Conservation (phyloP, 2,797 vertebrate genomes). For the Anniella stebbinsi region DNA sequence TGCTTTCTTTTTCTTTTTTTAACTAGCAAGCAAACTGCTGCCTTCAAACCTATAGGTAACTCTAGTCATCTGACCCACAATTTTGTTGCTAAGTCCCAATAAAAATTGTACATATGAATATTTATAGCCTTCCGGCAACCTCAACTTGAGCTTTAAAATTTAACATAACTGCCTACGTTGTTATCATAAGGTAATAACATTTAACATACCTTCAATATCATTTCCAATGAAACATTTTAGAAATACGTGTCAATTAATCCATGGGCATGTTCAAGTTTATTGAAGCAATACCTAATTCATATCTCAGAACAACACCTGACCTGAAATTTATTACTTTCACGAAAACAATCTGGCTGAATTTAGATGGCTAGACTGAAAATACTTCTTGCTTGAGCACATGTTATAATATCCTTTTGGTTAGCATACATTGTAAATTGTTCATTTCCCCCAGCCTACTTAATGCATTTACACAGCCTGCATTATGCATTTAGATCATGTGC, state of each 20-base stretch:
- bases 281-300: conserved; percentile 7
- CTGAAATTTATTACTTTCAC: conserved; percentile 15
- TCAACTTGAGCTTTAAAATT: background rate
- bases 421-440: background rate
- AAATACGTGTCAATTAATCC: conserved; percentile 15
- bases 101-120: background rate
- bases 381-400: conserved; percentile 3
- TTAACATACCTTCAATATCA: background rate
- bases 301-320: conserved; percentile 5
- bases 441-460: conserved; percentile 7
- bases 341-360: conserved; percentile 14
- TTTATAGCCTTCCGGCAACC: background rate
- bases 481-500: conserved; percentile 25
- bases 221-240: background rate
- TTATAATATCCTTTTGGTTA: conserved; percentile 19
- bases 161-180: background rate
- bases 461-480: background rate
- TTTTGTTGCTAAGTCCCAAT: background rate
- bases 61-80: background rate
- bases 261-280: background rate
- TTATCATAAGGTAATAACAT: background rate
- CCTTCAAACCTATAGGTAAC: background rate
- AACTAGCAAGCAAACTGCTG: background rate
- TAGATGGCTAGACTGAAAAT: background rate
- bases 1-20: background rate